Evolutionary conservation across 1,140 invertebrate genomes (phyloP), one percentile per base, ranked within the genome.

Genomic region (Ectropis grisescens): DNA sequence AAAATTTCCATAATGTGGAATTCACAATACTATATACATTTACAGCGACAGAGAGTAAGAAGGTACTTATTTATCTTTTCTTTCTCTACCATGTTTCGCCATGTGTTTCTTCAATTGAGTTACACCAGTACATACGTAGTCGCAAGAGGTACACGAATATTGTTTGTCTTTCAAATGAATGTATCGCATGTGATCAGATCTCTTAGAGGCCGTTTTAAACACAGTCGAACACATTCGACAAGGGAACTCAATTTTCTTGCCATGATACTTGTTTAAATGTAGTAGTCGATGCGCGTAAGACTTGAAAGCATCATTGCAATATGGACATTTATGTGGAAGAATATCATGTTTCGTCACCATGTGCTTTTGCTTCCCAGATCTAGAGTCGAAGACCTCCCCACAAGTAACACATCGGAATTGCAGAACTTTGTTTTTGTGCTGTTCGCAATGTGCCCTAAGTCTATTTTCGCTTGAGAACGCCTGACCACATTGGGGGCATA

Each of bases 231-330:
- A 83, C 9, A 78, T 50, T 19, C 71, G 60, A 35, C 81, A 83
- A 2, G 64, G 61, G 28, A 79, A 80, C 28, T 74, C 68, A 1
- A 74, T 47, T 32, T 58, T 66, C 33, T 62, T 65, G 5, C 54
- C 60, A 33, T 83, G 79, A 6, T 58, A 49, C 0, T 68, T 58
- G 9, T 65, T 68, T 30, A 85, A 43, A 61, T 85, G 84, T 16
- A 76, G 76, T 3, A 62, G 55, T 15, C 82, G 60, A 19, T 81
- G 72, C 2, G 65, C 64, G 34, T 84, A 83, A 0, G 65, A 49
- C 35, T 82, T 81, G 29, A 87, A 87, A 2, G 58, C 66, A 29
- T 83, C 80, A 2, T 75, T 75, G 41, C 85, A 87, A 30, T 69
- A 69, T 0, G 70, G 68, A 48, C 81, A 83, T 23, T 56, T 58